Percentiles rank a stretch among this genome's conserved stretches.
Conservation (phyloP, 2,888 invertebrate species). For the Helicoverpa assulta region DNA sequence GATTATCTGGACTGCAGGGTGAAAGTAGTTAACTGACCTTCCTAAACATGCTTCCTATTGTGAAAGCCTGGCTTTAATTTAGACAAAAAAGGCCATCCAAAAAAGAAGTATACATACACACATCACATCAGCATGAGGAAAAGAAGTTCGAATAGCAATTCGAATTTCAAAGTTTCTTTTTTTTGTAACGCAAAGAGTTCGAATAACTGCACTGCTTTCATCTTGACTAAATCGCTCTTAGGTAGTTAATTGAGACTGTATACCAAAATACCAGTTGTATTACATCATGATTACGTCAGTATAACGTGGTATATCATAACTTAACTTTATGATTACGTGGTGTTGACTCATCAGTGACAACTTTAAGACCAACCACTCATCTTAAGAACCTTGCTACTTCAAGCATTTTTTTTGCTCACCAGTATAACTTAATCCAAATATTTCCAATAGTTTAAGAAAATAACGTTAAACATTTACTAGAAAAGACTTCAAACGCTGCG, state of each 20-base stretch:
- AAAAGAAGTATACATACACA: neutral
- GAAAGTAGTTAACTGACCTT: slow-evolving; percentile 20
- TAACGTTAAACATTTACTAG: slow-evolving; percentile 15
- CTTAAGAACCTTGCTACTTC: too few relatives aligned
- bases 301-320: neutral
- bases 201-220: neutral
- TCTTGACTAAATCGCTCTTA: neutral
- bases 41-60: slow-evolving; percentile 4
- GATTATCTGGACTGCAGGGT: slow-evolving; percentile 11
- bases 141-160: neutral
- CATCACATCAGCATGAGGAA: neutral
- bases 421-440: neutral
- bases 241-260: too few relatives aligned
- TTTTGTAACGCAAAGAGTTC: neutral
- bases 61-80: neutral
- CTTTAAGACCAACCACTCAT: neutral
- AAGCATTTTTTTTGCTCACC: too few relatives aligned
- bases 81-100: neutral
- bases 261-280: neutral
- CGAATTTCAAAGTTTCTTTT: neutral
- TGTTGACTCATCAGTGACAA: neutral
- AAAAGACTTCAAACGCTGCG: slow-evolving; percentile 19
- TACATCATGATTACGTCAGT: slow-evolving; percentile 1
- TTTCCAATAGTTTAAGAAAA: neutral
- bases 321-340: too few relatives aligned